Conservation (phyloP, 2,113 vertebrate genomes). For the Pholis gunnellus region DNA sequence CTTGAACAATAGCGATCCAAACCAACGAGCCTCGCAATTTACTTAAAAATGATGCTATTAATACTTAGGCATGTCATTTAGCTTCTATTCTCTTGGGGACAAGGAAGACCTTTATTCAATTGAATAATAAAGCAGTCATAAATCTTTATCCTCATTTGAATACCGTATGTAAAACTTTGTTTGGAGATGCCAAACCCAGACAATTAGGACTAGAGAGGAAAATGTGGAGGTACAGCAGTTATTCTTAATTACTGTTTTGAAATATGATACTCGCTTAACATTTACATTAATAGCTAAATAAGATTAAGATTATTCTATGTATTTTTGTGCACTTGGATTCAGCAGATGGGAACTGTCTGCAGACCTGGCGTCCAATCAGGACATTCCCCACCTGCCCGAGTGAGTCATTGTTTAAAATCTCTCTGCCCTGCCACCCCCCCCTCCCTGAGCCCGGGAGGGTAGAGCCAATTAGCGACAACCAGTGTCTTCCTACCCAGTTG, state of each 20-base stretch:
- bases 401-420: conserved; percentile 68
- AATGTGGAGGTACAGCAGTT: neutral
- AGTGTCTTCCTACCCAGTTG: conserved; percentile 64
- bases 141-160: conserved; percentile 64
- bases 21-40: conserved; percentile 56
- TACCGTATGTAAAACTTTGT: conserved; percentile 48
- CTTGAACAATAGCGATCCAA: conserved; percentile 60
- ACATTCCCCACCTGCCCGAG: conserved; percentile 44
- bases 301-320: conserved; percentile 14
- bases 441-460: conserved; percentile 45
- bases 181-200: conserved; percentile 21
- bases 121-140: conserved; percentile 59
- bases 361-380: conserved; percentile 61
- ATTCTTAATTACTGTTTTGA: conserved; percentile 11
- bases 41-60: conserved; percentile 69
- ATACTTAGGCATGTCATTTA: conserved; percentile 67
- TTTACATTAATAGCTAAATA: conserved; percentile 1
- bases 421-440: conserved; percentile 17
- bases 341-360: conserved; percentile 66
- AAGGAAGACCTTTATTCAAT: conserved; percentile 54
- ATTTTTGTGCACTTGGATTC: conserved; percentile 1
- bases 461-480: conserved; percentile 71
- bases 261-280: conserved; percentile 9
- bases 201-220: conserved; percentile 18
- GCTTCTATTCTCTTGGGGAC: conserved; percentile 50